A percentile compares a stretch with the other conserved stretches of the same genome.
Conservation (phyloP, 1,140 invertebrate genomes). For the Melipona quadrifasciata region DNA sequence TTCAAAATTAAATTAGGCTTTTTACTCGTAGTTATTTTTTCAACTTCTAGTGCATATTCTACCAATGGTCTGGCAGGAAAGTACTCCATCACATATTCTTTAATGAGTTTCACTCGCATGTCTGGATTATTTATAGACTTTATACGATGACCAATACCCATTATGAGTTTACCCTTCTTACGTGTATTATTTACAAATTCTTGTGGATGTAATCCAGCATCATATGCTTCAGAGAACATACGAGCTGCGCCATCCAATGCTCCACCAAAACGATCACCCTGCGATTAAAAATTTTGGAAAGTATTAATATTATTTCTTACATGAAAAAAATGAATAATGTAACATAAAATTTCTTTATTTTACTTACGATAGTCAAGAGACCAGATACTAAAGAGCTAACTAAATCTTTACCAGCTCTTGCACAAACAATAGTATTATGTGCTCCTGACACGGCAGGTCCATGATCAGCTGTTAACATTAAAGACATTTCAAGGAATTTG, state of each 20-base stretch:
- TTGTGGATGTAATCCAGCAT: constrained; percentile 96
- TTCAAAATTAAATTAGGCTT: constrained; percentile 99
- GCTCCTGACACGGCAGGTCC: constrained; percentile 99
- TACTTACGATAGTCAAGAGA: constrained; percentile 97
- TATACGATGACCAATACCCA: constrained; percentile 99
- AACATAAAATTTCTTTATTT: background rate
- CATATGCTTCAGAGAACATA: constrained; percentile 98
- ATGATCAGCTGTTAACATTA: constrained; percentile 99
- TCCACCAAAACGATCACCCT: constrained; percentile 99
- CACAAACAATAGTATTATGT: constrained; percentile 99
- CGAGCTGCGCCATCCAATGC: constrained; percentile 97
- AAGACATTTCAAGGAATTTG: constrained; percentile 99
- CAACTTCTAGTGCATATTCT: constrained; percentile 97
- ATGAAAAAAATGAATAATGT: background rate
- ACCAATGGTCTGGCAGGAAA: constrained; percentile 96
- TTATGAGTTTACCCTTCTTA: constrained; percentile 98
- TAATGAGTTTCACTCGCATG: constrained; percentile 97
- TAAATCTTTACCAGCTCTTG: constrained; percentile 98
- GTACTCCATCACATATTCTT: constrained; percentile 96
- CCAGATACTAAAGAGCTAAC: constrained; percentile 98
- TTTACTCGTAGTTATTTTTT: constrained; percentile 99
- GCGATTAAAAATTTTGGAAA: constrained; percentile 41
- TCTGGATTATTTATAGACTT: constrained; percentile 99
- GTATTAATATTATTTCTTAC: background rate
- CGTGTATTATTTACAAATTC: constrained; percentile 99